These are phyloP conservation scores for Pangasius mekongensis DNA, from an alignment of 2,797 vertebrate species.

Conservation along the genomic window DNA sequence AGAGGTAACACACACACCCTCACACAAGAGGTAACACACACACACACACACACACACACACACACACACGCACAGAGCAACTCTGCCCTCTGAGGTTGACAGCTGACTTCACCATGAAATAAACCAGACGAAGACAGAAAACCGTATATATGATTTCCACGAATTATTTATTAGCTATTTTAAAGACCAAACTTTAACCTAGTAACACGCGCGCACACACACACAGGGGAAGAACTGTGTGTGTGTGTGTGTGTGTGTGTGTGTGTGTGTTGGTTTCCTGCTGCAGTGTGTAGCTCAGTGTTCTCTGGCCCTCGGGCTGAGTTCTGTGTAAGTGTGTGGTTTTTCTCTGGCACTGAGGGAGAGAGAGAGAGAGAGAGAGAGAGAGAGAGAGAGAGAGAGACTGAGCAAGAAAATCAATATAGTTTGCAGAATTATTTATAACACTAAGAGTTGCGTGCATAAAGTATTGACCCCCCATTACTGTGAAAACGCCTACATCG, in stretches of 20 bases:
- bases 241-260: conserved; percentile 28
- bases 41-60: neutral
- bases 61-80: neutral
- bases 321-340: conserved; percentile 40
- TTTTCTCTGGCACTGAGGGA: conserved; percentile 20
- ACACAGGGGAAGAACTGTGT: neutral
- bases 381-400: neutral
- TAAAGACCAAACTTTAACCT: neutral
- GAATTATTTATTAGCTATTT: neutral
- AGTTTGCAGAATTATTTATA: neutral
- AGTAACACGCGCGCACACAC: neutral
- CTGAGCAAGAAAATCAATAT: neutral
- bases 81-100: neutral
- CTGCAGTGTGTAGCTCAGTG: conserved; percentile 19
- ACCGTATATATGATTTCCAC: neutral
- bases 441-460: neutral
- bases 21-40: too few species aligned
- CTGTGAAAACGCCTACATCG: neutral
- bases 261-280: conserved; percentile 30
- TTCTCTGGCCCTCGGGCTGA: conserved; percentile 23
- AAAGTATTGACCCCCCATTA: neutral
- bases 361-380: neutral
- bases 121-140: neutral
- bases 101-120: neutral
- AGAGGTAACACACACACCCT: too few species aligned